Base-by-base conservation (phyloP, 2,888 invertebrate genomes). In the Protophormia terraenovae region DNA sequence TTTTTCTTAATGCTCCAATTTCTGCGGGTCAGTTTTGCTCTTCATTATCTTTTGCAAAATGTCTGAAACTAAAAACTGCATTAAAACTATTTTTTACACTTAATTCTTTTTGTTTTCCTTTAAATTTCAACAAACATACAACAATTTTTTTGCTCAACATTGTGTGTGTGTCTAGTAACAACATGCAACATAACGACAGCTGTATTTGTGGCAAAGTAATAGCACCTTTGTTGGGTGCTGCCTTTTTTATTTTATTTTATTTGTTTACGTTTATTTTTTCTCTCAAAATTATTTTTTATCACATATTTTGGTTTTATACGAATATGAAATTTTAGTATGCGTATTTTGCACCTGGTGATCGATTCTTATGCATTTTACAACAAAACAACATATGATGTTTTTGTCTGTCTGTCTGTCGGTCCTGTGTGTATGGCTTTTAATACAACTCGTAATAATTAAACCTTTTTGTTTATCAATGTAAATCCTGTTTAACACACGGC, bases 341-440 rank as follows among this genome's bases (percentile, higher is more conserved):
- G 88, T 71, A 84, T 90, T 85, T 85, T 90, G 90, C 90, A 90
- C 90, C 90, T 90, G 90, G 90, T 89, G 89, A 88, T 89, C 89
- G 89, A 90, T 89, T 90, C 89, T 88, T 85, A 47, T 85, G 82
- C 81, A 82, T 76, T 83, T 82, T 78, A 85, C 78, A 81, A 62
- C 32, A 67, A 78, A 72, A 58, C 62, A 78, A 35, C 84, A 84
- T 67, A 84, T 84, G 80, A 80, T 50, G 73, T 62, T 2, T 71
- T 3, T n/a, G 22, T 14, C 32, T 14, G 47, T 35, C 14, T 8
- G 5, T 58, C 14, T 22, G 22, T 75, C 19, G 14, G 29, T 29
- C 22, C 2, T 38, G 22, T 50, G 41, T 84, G 50, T 84, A 62
- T 60, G 35, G 24, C 35, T 81, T 41, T 66, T 73, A 75, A 69